Percentiles rank a stretch among this genome's conserved stretches.
Evolutionary conservation across 2,888 invertebrate genomes (phyloP).

Genomic region (Unio delphinus): DNA sequence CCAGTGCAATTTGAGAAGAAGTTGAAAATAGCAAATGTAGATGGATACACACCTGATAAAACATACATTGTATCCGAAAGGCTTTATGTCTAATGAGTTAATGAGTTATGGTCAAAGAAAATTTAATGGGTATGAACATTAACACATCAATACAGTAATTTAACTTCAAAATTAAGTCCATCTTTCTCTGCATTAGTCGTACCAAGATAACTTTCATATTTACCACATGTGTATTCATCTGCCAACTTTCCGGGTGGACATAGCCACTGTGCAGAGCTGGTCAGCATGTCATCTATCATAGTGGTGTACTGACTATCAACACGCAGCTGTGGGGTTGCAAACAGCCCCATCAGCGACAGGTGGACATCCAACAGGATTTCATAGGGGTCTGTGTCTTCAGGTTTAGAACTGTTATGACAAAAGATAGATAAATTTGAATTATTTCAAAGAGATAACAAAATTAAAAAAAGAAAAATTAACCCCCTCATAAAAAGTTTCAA

Average conservation of each 20-base stretch:
- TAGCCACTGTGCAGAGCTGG: conserved; percentile 33
- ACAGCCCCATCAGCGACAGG: conserved; percentile 44
- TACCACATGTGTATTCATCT: conserved; percentile 52
- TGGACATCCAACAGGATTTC: conserved; percentile 42
- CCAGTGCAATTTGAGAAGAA: no score
- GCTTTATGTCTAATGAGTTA: no score
- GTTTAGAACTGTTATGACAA: conserved; percentile 7
- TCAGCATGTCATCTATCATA: conserved; percentile 42
- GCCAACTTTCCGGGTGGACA: conserved; percentile 53
- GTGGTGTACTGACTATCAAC: conserved; percentile 38
- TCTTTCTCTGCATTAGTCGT: background rate
- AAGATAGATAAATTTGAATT: background rate
- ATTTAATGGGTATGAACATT: background rate
- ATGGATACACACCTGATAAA: no score
- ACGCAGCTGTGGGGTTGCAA: conserved; percentile 30
- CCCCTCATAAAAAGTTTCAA: no score
- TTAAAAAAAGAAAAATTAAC: no score
- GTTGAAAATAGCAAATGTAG: no score
- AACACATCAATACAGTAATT: background rate
- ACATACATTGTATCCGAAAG: no score
- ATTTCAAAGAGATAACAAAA: no score
- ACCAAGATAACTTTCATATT: conserved; percentile 11
- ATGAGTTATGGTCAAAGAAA: no score
- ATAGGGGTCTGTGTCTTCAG: conserved; percentile 20
- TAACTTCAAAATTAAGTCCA: background rate